Evolutionary conservation across 2,797 vertebrate species (phyloP), one percentile per base, ranked within the genome.

Genomic region (Streptopelia turtur): DNA sequence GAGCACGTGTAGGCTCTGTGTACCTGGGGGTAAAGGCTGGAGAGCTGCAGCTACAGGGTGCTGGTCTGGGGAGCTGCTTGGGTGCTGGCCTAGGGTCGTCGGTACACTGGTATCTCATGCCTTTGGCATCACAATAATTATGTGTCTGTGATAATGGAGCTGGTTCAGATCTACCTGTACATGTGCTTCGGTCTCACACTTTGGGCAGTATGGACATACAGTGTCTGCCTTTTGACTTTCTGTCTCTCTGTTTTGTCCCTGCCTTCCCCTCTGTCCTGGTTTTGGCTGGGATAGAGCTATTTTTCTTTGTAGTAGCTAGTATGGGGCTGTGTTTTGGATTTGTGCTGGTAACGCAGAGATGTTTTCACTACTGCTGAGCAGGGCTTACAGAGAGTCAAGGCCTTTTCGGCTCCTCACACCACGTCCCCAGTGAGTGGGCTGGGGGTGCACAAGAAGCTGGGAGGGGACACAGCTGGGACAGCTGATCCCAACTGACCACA

Each of bases 181-280:
- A 5, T 3, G 0, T 10, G 15, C 23, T 85, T 60, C 10, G 23
- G 37, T 28, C 31, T 12, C 37, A 24, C 14, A 10, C 18, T 49
- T 41, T 1, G 1, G 33, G 33, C 37, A 17, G 7, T 11, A 5
- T 16, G 56, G 39, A 37, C 31, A 6, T 9, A 47, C 1, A 15
- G 16, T 20, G 59, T 8, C 43, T 76, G n/a, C 25, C 28, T 59
- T 37, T 55, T 53, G 23, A 66, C 84, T 53, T 53, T 81, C 49
- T 57, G 22, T 17, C n/a, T 66, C 75, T 53, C 31, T 9, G 7
- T 56, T 92, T 84, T 45, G 22, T 15, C 15, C 18, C 13, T 49
- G 16, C 27, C 27, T 63, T 83, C 33, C 16, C 9, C 23, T 45
- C 43, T 45, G 43, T 45, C 43, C 43, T 45, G 43, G 43, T 45